These are phyloP conservation scores for Cephus runcator DNA, from an alignment of 2,888 invertebrate species.

Conservation along the genomic window DNA sequence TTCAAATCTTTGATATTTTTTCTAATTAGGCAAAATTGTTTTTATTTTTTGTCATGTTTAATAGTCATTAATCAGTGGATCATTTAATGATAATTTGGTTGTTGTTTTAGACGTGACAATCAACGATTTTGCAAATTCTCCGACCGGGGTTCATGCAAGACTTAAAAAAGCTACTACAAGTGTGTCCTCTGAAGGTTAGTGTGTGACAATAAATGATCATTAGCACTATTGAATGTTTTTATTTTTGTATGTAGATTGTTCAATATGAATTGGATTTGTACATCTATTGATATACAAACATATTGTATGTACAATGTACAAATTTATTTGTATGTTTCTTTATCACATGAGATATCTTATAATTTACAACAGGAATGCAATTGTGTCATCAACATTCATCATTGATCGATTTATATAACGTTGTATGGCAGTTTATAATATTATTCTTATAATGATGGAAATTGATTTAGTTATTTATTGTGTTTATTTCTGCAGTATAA, in stretches of 20 bases:
- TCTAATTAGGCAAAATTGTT: conserved; percentile 26
- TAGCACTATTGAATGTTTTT: background rate
- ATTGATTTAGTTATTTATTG: too few species aligned
- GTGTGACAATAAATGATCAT: background rate
- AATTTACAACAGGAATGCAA: too few species aligned
- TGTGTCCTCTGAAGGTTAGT: conserved; percentile 37
- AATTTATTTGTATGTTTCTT: too few species aligned
- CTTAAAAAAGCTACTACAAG: conserved; percentile 53
- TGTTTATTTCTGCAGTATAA: too few species aligned
- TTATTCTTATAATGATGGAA: too few species aligned
- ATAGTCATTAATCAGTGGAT: background rate
- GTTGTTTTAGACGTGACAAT: conserved; percentile 72
- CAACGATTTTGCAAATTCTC: conserved; percentile 74
- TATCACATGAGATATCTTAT: too few species aligned
- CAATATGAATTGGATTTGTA: too few species aligned
- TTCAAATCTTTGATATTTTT: conserved; percentile 16
- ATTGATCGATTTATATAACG: too few species aligned
- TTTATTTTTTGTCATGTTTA: conserved; percentile 13
- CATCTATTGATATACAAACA: too few species aligned
- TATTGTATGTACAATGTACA: too few species aligned
- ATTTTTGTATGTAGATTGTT: background rate
- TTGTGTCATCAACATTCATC: too few species aligned
- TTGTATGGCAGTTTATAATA: too few species aligned
- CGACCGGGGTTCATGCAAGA: conserved; percentile 51
- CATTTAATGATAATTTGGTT: conserved; percentile 1